Evolutionary conservation across 1,140 invertebrate genomes (phyloP).

Genomic region (Ericerus pela): DNA sequence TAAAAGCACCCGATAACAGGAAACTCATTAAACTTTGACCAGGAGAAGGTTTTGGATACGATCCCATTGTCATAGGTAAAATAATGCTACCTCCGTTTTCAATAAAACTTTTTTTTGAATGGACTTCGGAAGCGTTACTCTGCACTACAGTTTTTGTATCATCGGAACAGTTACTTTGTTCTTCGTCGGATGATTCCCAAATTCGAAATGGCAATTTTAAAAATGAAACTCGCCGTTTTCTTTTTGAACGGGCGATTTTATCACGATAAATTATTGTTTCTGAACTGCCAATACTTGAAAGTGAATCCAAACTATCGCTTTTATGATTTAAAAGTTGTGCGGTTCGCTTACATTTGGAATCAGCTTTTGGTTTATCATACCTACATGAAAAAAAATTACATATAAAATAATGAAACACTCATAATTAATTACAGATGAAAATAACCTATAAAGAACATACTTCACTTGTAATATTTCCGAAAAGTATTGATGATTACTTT

Average conservation of each 20-base stretch:
- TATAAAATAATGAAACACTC: neutral
- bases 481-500: neutral
- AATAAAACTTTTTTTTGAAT: conserved; percentile 42
- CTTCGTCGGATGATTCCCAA: conserved; percentile 17
- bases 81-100: conserved; percentile 43
- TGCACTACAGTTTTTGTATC: conserved; percentile 8
- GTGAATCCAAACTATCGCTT: too few species aligned
- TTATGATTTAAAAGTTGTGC: too few species aligned
- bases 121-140: conserved; percentile 2
- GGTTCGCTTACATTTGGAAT: too few species aligned
- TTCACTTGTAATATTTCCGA: neutral
- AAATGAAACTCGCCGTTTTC: neutral
- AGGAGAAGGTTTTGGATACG: conserved; percentile 45
- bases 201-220: conserved; percentile 13
- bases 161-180: conserved; percentile 13
- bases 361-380: neutral
- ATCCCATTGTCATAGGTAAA: conserved; percentile 39
- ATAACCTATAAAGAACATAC: neutral
- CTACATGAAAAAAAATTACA: neutral
- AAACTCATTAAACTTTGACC: conserved; percentile 62
- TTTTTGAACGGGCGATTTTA: neutral
- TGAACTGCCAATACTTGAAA: neutral
- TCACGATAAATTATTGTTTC: neutral
- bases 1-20: conserved; percentile 53
- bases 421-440: neutral